Evolutionary conservation across 2,888 invertebrate genomes (phyloP).

Genomic region (Epinotia demarniana): DNA sequence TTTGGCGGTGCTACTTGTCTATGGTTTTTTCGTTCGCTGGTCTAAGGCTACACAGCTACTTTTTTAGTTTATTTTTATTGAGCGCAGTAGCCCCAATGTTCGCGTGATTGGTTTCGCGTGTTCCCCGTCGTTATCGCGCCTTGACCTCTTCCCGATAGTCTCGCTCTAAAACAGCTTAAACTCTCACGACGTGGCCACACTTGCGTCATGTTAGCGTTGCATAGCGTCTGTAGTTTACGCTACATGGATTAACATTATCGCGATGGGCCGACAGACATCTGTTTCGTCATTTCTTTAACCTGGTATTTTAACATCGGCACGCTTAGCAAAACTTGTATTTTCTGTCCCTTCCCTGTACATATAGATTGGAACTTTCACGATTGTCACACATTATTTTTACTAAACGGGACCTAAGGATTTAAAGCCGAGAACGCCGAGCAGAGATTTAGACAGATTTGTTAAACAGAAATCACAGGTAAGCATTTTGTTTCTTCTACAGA

Average conservation of each 20-base stretch:
- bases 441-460: too few relatives aligned
- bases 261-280: constrained; percentile 43
- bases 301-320: neutral
- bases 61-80: constrained; percentile 3
- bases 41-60: neutral
- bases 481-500: too few relatives aligned
- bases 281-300: constrained; percentile 21
- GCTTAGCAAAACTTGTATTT: neutral
- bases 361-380: too few relatives aligned
- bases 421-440: too few relatives aligned
- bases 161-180: constrained; percentile 42
- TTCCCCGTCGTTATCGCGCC: constrained; percentile 64
- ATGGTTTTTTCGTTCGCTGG: too few relatives aligned
- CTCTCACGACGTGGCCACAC: neutral
- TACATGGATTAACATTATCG: constrained; percentile 64
- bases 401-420: too few relatives aligned
- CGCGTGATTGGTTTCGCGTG: constrained; percentile 52
- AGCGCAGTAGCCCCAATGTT: constrained; percentile 16
- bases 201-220: neutral
- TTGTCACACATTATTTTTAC: too few relatives aligned
- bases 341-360: too few relatives aligned
- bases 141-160: constrained; percentile 52
- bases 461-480: too few relatives aligned
- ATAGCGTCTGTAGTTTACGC: constrained; percentile 64
- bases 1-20: too few relatives aligned